phyloP scores from a whole-genome alignment of 2,888 invertebrate genomes.

The Hedya salicella region DNA sequence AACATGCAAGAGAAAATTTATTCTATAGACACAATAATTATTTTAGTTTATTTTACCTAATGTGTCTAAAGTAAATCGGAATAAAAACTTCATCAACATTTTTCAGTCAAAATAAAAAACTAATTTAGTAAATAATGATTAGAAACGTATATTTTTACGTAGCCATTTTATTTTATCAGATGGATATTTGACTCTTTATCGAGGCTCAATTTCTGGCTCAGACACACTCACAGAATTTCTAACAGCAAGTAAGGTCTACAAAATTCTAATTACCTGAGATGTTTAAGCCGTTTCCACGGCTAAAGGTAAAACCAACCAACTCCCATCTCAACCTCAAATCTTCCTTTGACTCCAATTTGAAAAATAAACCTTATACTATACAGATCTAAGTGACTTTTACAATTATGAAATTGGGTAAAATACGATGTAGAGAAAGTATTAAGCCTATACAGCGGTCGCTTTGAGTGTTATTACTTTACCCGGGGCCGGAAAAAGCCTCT shows the following conservation, averaged over 20 bases:
- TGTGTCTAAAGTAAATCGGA: too few relatives aligned
- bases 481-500: conserved; percentile 49
- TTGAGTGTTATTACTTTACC: conserved; percentile 54
- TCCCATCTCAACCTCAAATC: neutral
- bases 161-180: neutral
- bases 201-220: conserved; percentile 47
- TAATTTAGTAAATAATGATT: neutral
- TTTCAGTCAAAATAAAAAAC: too few relatives aligned
- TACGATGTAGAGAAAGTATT: neutral
- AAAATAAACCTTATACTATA: neutral
- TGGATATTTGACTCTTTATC: conserved; percentile 16
- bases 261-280: conserved; percentile 64
- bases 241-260: conserved; percentile 57
- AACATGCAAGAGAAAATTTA: too few relatives aligned
- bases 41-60: too few relatives aligned
- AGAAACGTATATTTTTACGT: too few relatives aligned
- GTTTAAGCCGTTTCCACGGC: conserved; percentile 54
- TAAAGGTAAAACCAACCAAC: conserved; percentile 38
- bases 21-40: too few relatives aligned
- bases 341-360: neutral
- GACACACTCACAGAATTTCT: conserved; percentile 54
- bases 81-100: too few relatives aligned
- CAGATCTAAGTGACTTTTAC: neutral
- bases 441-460: conserved; percentile 50
- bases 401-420: neutral